These are phyloP conservation scores for Plestiodon gilberti DNA, from an alignment of 2,113 vertebrate species.

Conservation along the genomic window DNA sequence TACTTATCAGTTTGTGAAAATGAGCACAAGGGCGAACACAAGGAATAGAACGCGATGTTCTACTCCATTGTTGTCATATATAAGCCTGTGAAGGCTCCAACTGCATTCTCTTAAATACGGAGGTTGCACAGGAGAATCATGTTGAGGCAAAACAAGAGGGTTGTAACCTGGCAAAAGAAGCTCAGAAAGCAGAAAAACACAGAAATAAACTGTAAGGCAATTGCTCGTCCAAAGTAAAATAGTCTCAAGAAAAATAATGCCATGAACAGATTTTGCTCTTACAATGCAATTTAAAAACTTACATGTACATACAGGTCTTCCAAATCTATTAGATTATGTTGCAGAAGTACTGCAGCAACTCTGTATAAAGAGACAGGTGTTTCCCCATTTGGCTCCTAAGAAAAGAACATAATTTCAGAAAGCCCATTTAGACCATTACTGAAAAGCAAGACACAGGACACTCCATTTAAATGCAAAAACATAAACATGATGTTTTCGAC, in stretches of 20 bases:
- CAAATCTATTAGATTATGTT: conserved; percentile 94
- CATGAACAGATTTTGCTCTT: not conserved
- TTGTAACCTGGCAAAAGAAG: not conserved
- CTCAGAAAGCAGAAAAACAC: not conserved
- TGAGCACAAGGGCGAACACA: not conserved
- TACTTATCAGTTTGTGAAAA: not conserved
- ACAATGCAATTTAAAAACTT: conserved; percentile 70
- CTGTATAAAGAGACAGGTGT: conserved; percentile 95
- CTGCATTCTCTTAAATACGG: not conserved
- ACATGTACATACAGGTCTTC: conserved; percentile 98
- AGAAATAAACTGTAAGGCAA: not conserved
- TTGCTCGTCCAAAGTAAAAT: not conserved
- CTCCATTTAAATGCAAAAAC: not conserved
- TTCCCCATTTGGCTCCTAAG: conserved; percentile 95
- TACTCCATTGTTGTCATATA: not conserved
- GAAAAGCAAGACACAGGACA: not conserved
- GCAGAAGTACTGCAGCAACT: conserved; percentile 94
- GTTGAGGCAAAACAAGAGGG: no score
- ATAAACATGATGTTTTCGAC: not conserved
- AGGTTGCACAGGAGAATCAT: not conserved
- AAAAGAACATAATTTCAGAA: conserved; percentile 37
- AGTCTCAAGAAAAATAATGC: not conserved
- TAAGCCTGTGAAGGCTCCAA: not conserved
- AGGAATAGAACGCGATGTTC: not conserved
- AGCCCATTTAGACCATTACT: conserved; percentile 20